Base-by-base conservation (phyloP, 2,888 invertebrate species). In the Rhabditoides inermis region DNA sequence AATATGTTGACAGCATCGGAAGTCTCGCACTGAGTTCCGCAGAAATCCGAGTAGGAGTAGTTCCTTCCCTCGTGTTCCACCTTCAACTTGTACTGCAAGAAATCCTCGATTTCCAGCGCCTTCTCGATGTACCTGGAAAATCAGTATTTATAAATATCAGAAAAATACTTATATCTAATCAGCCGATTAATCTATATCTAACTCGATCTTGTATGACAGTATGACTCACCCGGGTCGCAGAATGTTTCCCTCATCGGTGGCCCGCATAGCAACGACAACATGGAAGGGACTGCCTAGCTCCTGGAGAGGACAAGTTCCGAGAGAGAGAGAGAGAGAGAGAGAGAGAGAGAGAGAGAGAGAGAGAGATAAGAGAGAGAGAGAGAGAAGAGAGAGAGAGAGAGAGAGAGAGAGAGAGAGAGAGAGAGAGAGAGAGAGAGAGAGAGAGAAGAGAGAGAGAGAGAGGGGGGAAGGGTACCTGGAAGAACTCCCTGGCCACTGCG, bases 21-120 rank as follows among this genome's bases (percentile, higher is more conserved):
- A 18, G 72, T 75, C 44, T 74, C 74, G 51, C 74, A 74, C 55
- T 74, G 73, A n/a, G 73, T 69, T 28, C 74, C 74, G 46, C 74
- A 74, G 53, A 74, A 74, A 54, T 74, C 74, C 15, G 69, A 68
- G 48, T 74, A 74, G 35, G 74, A 40, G 49, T 69, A 74, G 25
- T 36, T 54, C 18, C 48, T 36, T 15, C 62, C 63, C 35, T 65
- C 74, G 49, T 68, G 68, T 10, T 63, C 55, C 22, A 66, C 68
- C 42, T 72, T 72, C 40, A 73, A 52, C 37, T 72, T 68, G 56
- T 73, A 74, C 48, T 74, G 73, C n/a, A 73, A 56, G 48, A 56
- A 73, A 30, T 73, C 70, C 46, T 73, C 73, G 37, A 73, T 70
- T 56, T 74, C 72, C 20, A 73, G 55, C 5, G 73, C 73, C 44